Percentiles rank a stretch among this genome's conserved stretches.
Conservation (phyloP, 2,888 invertebrate genomes). For the Micropterix aruncella region DNA sequence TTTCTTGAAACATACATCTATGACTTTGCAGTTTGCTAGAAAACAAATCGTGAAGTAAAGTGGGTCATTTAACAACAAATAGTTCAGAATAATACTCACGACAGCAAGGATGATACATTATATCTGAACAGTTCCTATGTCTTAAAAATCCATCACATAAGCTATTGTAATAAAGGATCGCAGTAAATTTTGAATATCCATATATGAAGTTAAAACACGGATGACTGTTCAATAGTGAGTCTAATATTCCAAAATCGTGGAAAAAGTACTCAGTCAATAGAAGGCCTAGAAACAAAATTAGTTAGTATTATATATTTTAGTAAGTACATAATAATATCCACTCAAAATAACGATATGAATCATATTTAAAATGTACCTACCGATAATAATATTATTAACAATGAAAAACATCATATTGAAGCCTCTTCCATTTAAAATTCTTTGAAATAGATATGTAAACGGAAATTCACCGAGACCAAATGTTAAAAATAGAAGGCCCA, state of each 20-base stretch:
- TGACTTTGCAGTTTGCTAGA: background rate
- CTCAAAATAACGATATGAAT: too few relatives aligned
- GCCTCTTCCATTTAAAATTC: background rate
- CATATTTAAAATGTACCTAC: too few relatives aligned
- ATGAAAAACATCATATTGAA: background rate
- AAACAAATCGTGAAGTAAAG: too few relatives aligned
- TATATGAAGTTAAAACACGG: background rate
- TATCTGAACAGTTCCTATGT: background rate
- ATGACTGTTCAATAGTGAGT: background rate
- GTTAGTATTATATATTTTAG: too few relatives aligned
- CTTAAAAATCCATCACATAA: background rate
- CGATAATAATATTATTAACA: too few relatives aligned
- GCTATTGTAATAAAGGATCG: background rate
- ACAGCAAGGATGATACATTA: background rate
- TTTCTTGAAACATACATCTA: background rate
- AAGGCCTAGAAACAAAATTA: background rate
- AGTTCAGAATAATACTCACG: too few relatives aligned
- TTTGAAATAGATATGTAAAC: background rate
- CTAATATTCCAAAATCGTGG: background rate
- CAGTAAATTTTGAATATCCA: background rate
- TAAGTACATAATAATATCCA: too few relatives aligned
- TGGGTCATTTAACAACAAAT: too few relatives aligned
- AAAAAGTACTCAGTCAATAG: background rate
- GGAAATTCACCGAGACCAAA: background rate
- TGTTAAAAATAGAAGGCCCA: background rate